These are phyloP conservation scores for Leucopsar rothschildi DNA, from an alignment of 2,113 vertebrate species.

Conservation along the genomic window DNA sequence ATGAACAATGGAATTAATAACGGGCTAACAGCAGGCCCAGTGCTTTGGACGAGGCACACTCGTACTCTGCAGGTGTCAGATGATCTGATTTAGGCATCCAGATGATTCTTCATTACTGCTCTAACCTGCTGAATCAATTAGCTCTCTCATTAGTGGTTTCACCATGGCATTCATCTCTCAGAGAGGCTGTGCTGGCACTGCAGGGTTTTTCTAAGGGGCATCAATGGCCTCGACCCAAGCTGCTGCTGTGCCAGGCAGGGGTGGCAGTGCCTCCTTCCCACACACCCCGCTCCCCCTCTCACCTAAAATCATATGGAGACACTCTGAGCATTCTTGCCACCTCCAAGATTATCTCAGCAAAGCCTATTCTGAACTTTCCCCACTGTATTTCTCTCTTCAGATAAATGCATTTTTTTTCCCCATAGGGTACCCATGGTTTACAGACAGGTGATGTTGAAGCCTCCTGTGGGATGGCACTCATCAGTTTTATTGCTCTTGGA, in stretches of 20 bases:
- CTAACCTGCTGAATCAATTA: conserved; percentile 58
- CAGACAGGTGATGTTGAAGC: not conserved
- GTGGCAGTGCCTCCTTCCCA: not conserved
- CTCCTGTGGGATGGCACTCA: not conserved
- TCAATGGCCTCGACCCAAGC: not conserved
- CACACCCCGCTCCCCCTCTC: not conserved
- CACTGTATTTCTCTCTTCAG: not conserved
- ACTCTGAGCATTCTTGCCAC: not conserved
- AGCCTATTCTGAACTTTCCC: not conserved
- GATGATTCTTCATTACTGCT: conserved; percentile 43
- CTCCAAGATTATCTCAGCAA: not conserved
- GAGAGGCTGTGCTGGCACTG: not conserved
- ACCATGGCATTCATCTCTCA: not conserved
- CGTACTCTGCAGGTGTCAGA: conserved; percentile 46
- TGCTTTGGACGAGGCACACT: conserved; percentile 11
- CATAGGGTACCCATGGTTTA: fast-evolving
- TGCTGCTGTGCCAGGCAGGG: not conserved
- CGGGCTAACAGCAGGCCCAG: conserved; percentile 17
- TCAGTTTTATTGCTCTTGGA: not conserved
- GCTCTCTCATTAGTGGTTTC: conserved; percentile 5
- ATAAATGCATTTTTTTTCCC: not conserved
- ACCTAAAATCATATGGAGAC: not conserved
- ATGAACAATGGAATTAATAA: conserved; percentile 44
- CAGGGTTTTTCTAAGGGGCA: not conserved
- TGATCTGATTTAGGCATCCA: conserved; percentile 43